phyloP scores from a whole-genome alignment of 2,113 vertebrate species.

The Steatornis caripensis region DNA sequence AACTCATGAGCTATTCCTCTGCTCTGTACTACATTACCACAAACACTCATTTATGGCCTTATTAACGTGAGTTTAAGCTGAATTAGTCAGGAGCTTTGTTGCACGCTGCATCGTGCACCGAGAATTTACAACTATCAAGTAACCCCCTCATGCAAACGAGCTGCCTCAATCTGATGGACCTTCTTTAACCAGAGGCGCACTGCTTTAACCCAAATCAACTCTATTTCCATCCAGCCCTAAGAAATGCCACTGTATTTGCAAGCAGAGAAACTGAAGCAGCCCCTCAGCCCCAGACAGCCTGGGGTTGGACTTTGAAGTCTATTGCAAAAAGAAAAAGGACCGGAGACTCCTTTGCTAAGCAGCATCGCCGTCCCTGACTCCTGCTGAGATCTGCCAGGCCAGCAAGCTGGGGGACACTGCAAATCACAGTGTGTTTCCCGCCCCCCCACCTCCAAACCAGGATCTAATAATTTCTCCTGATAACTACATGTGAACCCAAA shows the following conservation, averaged over 20 bases:
- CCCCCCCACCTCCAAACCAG: not conserved
- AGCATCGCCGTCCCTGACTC: not conserved
- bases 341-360: no score
- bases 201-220: not conserved
- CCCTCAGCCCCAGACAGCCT: no score
- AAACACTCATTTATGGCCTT: accelerated
- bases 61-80: not conserved
- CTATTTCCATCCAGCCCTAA: not conserved
- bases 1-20: not conserved
- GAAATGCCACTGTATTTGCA: accelerated
- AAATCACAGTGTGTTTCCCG: not conserved
- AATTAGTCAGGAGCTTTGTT: not conserved
- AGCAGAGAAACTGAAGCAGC: not conserved
- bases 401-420: not conserved
- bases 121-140: not conserved
- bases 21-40: not conserved
- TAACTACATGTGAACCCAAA: not conserved
- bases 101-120: no score
- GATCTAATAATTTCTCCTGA: not conserved
- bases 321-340: no score
- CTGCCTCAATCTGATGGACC: not conserved
- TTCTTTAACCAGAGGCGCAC: not conserved
- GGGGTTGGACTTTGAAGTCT: not conserved
- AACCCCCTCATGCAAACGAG: not conserved
- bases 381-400: not conserved